phyloP scores from a whole-genome alignment of 1,140 invertebrate genomes.

The Conopomorpha cramerella region DNA sequence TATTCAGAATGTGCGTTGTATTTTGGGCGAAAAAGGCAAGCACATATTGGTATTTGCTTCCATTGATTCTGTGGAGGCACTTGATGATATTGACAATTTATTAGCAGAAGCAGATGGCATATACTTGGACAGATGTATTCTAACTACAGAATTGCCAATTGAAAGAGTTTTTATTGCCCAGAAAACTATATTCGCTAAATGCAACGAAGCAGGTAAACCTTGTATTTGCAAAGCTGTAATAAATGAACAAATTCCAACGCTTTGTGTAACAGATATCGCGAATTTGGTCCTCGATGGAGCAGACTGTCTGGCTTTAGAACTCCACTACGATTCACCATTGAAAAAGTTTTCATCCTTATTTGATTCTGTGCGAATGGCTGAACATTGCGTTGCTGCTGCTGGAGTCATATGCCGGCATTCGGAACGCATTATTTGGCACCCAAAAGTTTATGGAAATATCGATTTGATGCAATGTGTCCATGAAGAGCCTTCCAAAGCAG shows the following conservation, averaged over 20 bases:
- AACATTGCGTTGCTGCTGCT: conserved; percentile 67
- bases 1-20: conserved; percentile 25
- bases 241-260: conserved; percentile 62
- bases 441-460: conserved; percentile 30
- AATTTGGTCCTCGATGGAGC: conserved; percentile 72
- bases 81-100: conserved; percentile 70
- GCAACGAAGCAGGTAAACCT: conserved; percentile 61
- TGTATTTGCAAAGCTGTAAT: conserved; percentile 71
- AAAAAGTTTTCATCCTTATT: conserved; percentile 58
- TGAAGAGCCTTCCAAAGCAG: conserved; percentile 70
- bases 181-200: conserved; percentile 71
- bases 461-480: conserved; percentile 30
- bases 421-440: conserved; percentile 63
- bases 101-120: conserved; percentile 68
- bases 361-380: conserved; percentile 39
- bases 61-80: conserved; percentile 69
- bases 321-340: conserved; percentile 64
- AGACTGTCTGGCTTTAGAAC: conserved; percentile 66
- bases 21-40: conserved; percentile 41
- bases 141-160: conserved; percentile 73
- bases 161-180: conserved; percentile 81
- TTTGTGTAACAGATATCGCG: conserved; percentile 67
- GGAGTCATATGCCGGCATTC: conserved; percentile 69
- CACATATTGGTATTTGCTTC: conserved; percentile 59
- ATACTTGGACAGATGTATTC: conserved; percentile 69